Percentiles rank a stretch among this genome's conserved stretches.
phyloP scores from a whole-genome alignment of 2,888 invertebrate species.

The Holacanthella duospinosa region DNA sequence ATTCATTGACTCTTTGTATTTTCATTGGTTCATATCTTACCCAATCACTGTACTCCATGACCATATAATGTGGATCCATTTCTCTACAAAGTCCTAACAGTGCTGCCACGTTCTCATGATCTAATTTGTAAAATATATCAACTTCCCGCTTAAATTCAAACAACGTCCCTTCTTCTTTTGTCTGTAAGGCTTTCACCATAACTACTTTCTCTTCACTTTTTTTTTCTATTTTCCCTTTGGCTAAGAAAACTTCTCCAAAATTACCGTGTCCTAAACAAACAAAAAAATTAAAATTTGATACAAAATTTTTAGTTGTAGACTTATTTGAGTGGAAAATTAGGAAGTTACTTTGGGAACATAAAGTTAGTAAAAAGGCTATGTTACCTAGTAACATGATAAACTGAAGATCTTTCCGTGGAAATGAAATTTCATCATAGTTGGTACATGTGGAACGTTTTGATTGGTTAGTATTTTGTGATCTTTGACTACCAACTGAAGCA shows the following conservation, averaged over 20 bases:
- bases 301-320: no score
- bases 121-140: constrained; percentile 71
- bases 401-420: constrained; percentile 61
- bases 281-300: neutral
- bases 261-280: constrained; percentile 66
- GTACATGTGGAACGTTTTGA: constrained; percentile 46
- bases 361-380: no score
- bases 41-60: constrained; percentile 88
- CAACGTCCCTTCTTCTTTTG: constrained; percentile 60
- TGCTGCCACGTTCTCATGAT: constrained; percentile 62
- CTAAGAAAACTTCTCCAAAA: constrained; percentile 81
- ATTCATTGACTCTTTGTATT: neutral
- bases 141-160: constrained; percentile 80
- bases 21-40: constrained; percentile 45
- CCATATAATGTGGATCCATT: constrained; percentile 74
- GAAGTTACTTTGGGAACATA: no score
- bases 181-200: constrained; percentile 65
- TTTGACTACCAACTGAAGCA: constrained; percentile 32
- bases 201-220: constrained; percentile 45
- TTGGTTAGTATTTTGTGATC: constrained; percentile 46
- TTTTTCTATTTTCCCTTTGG: constrained; percentile 48
- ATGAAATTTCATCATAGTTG: constrained; percentile 62
- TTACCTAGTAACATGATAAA: constrained; percentile 48
- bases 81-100: constrained; percentile 46
- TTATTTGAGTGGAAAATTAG: no score